These are phyloP conservation scores for Mormyrus hasselquistii DNA, from an alignment of 2,797 vertebrate genomes.

Conservation along the genomic window DNA sequence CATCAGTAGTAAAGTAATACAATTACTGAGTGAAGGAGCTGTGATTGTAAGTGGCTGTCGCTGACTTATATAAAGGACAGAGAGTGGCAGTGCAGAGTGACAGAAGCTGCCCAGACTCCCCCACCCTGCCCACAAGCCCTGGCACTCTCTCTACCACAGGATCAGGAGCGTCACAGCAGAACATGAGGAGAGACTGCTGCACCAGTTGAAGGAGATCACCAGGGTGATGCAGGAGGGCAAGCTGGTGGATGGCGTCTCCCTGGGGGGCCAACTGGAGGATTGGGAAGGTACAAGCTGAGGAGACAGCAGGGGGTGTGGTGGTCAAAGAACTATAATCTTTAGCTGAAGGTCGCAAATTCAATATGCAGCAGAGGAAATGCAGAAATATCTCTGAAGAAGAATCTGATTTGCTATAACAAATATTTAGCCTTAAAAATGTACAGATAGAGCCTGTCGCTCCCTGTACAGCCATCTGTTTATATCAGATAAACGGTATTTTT, in stretches of 20 bases:
- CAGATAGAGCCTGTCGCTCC: not conserved
- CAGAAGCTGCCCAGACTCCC: not conserved
- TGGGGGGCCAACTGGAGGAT: conserved; percentile 71
- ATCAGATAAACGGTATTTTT: not conserved
- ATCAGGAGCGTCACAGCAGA: conserved; percentile 69
- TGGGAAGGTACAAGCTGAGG: conserved; percentile 69
- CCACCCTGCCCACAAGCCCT: not conserved
- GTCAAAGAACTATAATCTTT: not conserved
- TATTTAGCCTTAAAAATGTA: not conserved
- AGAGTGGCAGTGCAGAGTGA: not conserved
- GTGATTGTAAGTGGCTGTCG: not conserved
- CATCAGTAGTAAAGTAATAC: not conserved
- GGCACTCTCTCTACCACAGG: conserved; percentile 38
- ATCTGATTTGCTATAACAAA: not conserved
- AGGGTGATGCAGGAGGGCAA: conserved; percentile 84
- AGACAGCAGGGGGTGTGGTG: not conserved
- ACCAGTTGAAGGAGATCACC: conserved; percentile 87
- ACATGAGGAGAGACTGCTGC: conserved; percentile 82
- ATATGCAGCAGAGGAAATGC: not conserved
- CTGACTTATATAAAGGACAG: not conserved
- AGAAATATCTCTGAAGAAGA: not conserved
- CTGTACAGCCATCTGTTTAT: not conserved
- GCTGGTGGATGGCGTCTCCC: conserved; percentile 67
- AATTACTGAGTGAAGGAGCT: not conserved
- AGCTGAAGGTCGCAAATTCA: not conserved